Evolutionary conservation across 2,888 invertebrate genomes (phyloP), one percentile per base, ranked within the genome.

Genomic region (Chydorus sphaericus): DNA sequence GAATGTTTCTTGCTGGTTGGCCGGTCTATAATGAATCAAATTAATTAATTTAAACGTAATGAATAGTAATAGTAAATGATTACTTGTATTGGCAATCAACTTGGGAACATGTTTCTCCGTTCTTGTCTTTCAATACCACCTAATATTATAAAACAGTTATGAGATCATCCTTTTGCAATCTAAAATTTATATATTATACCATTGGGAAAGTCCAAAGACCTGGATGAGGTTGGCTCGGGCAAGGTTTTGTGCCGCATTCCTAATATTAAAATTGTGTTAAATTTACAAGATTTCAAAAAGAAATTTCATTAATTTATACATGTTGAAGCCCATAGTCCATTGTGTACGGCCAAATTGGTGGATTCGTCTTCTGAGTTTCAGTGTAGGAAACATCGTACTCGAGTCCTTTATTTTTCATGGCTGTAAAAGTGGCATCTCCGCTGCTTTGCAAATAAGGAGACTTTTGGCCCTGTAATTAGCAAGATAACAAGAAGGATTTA

Each of bases 1-100:
- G 57, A 73, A 71, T 59, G 81, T 69, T 0, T 67, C 74, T 0
- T 76, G 69, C 18, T 72, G 71, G 30, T 77, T 71, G 2, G 66
- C 67, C 1, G 69, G 66, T 4, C 63, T 63, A 54, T 67, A 70
- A 61, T 23, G 4, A 30, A 51, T 16, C 3, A 28, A 10, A 11
- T 11, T 16, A 11, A n/a, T n/a, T n/a, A n/a, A n/a, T n/a, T n/a
- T n/a, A n/a, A n/a, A n/a, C n/a, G n/a, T n/a, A n/a, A n/a, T n/a
- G n/a, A n/a, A n/a, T n/a, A n/a, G n/a, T n/a, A n/a, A n/a, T n/a
- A n/a, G n/a, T n/a, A n/a, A n/a, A n/a, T n/a, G n/a, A n/a, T n/a
- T n/a, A n/a, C n/a, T n/a, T n/a, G n/a, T n/a, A n/a, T n/a, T n/a
- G n/a, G n/a, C n/a, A n/a, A n/a, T n/a, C n/a, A n/a, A n/a, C n/a